Evolutionary conservation across 2,888 invertebrate genomes (phyloP).

Genomic region (Syrphus vitripennis): DNA sequence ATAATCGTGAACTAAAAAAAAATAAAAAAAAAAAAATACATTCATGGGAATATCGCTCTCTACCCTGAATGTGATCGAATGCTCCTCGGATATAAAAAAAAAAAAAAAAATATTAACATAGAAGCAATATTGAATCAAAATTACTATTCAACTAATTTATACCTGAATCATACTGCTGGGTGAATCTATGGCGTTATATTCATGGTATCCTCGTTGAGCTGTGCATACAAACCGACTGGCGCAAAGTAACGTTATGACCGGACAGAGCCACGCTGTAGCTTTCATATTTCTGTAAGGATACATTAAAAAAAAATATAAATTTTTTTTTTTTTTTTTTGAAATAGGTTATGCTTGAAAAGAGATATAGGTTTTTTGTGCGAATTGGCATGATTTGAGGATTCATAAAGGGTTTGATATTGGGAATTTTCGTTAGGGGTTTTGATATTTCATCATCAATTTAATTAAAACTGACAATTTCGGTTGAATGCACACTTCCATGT

Average conservation of each 20-base stretch:
- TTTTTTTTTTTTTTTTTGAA: neutral
- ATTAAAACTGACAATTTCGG: constrained; percentile 50
- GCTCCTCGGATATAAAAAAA: neutral
- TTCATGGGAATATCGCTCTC: neutral
- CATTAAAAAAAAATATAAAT: constrained; percentile 43
- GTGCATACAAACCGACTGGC: constrained; percentile 79
- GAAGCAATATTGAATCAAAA: constrained; percentile 27
- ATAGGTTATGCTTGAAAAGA: neutral
- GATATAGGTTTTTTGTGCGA: neutral
- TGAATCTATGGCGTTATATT: constrained; percentile 77
- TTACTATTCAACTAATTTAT: constrained; percentile 69
- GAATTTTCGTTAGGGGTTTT: neutral
- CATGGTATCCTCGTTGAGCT: constrained; percentile 78
- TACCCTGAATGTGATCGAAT: neutral
- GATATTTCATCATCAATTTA: constrained; percentile 22
- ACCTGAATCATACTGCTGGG: constrained; percentile 78
- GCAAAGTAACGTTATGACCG: constrained; percentile 80
- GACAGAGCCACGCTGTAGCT: constrained; percentile 81
- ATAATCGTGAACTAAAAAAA: neutral
- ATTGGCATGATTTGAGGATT: neutral
- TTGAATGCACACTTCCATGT: constrained; percentile 31
- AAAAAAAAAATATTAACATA: neutral
- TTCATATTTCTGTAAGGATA: constrained; percentile 78
- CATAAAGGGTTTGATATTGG: neutral
- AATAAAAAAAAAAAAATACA: neutral